Evolutionary conservation across 2,113 vertebrate species (phyloP).

Genomic region (Nesoenas mayeri): DNA sequence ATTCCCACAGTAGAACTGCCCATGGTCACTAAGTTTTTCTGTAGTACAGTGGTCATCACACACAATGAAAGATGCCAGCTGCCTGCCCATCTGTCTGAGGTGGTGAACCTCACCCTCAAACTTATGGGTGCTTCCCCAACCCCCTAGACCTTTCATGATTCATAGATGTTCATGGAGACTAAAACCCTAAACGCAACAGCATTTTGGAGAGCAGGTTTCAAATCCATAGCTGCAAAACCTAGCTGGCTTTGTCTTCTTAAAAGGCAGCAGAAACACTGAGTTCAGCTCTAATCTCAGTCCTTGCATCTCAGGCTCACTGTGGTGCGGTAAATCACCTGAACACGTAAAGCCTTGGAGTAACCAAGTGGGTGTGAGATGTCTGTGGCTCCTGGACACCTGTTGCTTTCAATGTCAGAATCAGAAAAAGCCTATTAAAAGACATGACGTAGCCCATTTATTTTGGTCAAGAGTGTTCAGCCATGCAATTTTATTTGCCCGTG

Average conservation of each 20-base stretch:
- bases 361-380: background rate
- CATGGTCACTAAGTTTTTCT: background rate
- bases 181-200: background rate
- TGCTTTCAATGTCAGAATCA: conserved; percentile 2
- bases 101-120: background rate
- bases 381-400: background rate
- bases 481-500: conserved; percentile 20
- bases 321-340: background rate
- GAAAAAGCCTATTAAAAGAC: background rate
- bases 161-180: background rate
- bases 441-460: background rate
- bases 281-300: background rate
- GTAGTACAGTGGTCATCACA: background rate
- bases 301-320: background rate
- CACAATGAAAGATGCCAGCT: background rate
- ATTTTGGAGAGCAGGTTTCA: background rate
- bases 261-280: background rate
- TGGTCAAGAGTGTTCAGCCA: background rate
- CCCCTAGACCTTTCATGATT: background rate
- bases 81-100: background rate
- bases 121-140: background rate
- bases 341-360: background rate
- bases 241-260: background rate
- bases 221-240: background rate
- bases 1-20: background rate